Base-by-base conservation (phyloP, 1,140 invertebrate species). In the Sarcophaga bullata region DNA sequence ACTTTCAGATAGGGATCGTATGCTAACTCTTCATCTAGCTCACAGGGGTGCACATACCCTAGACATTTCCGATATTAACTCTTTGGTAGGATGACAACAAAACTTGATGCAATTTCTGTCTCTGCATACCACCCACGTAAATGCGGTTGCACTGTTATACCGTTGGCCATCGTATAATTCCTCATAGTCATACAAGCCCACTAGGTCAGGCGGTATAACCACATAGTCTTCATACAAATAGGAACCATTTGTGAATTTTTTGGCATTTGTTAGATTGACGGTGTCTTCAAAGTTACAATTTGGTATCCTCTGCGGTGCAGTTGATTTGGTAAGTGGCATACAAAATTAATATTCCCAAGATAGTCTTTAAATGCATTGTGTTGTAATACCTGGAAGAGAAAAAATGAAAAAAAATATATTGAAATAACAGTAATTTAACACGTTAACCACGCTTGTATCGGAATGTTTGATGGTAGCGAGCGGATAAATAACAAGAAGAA, bases 211-310 rank as follows among this genome's bases (percentile, higher is more conserved):
- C 4, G 87, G 86, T 78, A 88, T 81, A 0, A 87, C 0, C 0
- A 48, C 81, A 15, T 88, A 83, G 1, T 68, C 73, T 15, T 87
- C 84, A 37, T 86, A 87, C 8, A 85, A 9, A 73, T 85, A 89
- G 0, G 88, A 87, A 8, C 86, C 85, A 83, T 86, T 88, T 8
- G 52, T 10, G 0, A 86, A 73, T 13, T 46, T 83, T 46, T 80
- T 6, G 17, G 75, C 82, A 3, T 25, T 25, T n/a, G 82, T 84
- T 13, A 89, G 58, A 50, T 83, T 58, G 3, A 87, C 85, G 1
- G 87, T 89, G 25, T 88, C 87, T 13, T 84, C 84, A 81, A 84
- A 88, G 54, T 84, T 80, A 68, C 87, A 89, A 13, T 80, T 85
- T 3, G 75, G 81, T 54, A 86, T 86, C 0, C 0, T 84, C 81